Evolutionary conservation across 2,797 vertebrate species (phyloP).

Genomic region (Gallinago solitaria): DNA sequence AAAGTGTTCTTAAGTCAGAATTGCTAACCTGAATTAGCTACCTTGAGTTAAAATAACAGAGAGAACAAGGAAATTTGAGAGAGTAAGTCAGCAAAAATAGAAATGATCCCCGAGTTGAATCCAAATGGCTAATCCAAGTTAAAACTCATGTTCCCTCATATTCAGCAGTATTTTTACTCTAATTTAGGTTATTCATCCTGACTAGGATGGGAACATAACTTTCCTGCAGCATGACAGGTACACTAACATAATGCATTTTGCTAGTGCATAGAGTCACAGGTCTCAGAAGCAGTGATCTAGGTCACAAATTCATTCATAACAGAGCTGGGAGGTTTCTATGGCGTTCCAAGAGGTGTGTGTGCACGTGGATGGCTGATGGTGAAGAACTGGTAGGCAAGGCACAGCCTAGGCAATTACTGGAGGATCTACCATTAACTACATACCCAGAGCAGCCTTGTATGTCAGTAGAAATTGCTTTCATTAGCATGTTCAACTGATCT

Average conservation of each 20-base stretch:
- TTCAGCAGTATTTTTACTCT: not conserved
- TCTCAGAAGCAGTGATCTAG: not conserved
- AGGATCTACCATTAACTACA: not conserved
- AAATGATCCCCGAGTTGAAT: not conserved
- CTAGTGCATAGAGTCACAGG: not conserved
- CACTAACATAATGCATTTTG: not conserved
- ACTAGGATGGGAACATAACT: not conserved
- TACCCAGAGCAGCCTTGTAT: not conserved
- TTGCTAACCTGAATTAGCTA: not conserved
- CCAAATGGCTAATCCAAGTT: not conserved
- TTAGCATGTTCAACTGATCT: conserved; percentile 12
- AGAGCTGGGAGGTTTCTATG: not conserved
- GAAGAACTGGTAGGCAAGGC: not conserved
- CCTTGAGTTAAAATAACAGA: not conserved
- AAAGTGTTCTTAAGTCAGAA: not conserved
- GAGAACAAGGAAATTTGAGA: not conserved
- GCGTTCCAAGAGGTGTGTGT: not conserved
- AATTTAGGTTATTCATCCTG: not conserved
- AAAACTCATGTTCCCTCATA: not conserved
- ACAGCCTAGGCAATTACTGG: not conserved
- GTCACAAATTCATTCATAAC: not conserved
- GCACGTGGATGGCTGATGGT: not conserved
- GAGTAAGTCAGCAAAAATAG: not conserved
- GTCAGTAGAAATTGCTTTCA: conserved; percentile 23
- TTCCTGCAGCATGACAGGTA: not conserved